phyloP scores from a whole-genome alignment of 2,113 vertebrate genomes.

The Amblyornis subalaris region DNA sequence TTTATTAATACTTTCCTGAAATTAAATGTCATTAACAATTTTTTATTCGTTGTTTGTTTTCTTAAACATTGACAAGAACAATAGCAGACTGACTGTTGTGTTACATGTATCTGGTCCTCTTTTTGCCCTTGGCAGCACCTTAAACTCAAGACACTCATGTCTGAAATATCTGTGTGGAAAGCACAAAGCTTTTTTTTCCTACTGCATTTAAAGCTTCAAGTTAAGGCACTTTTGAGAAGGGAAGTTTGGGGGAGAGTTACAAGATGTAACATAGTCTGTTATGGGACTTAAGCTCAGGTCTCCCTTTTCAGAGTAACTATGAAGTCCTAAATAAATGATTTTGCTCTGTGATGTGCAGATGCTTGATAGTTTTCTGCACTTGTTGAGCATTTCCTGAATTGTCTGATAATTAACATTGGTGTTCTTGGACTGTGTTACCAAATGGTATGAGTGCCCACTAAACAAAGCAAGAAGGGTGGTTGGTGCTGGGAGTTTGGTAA shows the following conservation, averaged over 20 bases:
- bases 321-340: neutral
- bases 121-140: neutral
- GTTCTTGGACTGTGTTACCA: neutral
- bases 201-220: neutral
- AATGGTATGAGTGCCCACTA: neutral
- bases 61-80: neutral
- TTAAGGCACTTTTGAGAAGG: neutral
- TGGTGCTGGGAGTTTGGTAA: neutral
- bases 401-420: neutral
- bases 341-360: neutral
- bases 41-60: neutral
- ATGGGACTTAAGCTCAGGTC: neutral
- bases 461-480: neutral
- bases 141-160: neutral
- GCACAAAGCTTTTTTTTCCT: neutral
- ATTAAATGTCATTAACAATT: neutral
- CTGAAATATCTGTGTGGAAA: neutral
- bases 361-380: neutral
- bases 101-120: neutral
- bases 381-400: neutral
- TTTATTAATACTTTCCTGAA: neutral
- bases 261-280: neutral
- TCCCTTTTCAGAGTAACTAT: neutral
- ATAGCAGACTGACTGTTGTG: neutral
- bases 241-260: neutral